Evolutionary conservation across 2,113 vertebrate species (phyloP).

Genomic region (Xiphophorus maculatus): DNA sequence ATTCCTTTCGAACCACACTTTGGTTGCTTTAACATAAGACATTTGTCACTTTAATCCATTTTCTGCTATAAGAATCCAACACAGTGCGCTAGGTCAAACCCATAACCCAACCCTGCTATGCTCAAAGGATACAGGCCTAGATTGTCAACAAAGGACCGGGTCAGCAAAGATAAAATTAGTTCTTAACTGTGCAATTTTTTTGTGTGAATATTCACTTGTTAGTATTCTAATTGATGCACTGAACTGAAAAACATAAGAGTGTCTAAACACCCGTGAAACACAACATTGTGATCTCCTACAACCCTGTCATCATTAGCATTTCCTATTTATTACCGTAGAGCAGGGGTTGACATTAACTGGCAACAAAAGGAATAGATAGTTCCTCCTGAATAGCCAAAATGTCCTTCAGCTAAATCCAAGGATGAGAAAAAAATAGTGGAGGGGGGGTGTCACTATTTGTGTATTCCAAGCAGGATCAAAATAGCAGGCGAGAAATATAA

Average conservation of each 20-base stretch:
- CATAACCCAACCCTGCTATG: background rate
- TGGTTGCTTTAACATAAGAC: background rate
- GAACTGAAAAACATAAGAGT: background rate
- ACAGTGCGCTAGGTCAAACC: background rate
- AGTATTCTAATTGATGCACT: background rate
- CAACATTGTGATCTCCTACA: conserved; percentile 28
- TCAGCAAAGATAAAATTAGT: no score
- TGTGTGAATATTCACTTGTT: background rate
- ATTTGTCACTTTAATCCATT: background rate
- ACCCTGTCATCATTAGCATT: conserved; percentile 45
- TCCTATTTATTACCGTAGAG: conserved; percentile 40
- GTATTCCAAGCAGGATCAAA: conserved; percentile 87
- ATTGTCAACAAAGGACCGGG: background rate
- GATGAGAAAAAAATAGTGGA: conserved; percentile 62
- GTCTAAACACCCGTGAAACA: conserved; percentile 32
- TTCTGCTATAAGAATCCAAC: background rate
- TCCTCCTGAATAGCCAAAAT: conserved; percentile 77
- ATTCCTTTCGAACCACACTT: no score
- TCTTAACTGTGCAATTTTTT: background rate
- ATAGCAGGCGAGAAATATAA: conserved; percentile 85
- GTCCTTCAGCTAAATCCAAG: conserved; percentile 86
- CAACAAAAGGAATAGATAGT: conserved; percentile 68
- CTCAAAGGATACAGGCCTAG: background rate
- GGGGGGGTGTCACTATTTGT: conserved; percentile 78
- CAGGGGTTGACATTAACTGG: conserved; percentile 37